Percentiles rank a stretch among this genome's conserved stretches.
Evolutionary conservation across 1,140 invertebrate genomes (phyloP).

Genomic region (Anastrepha obliqua): DNA sequence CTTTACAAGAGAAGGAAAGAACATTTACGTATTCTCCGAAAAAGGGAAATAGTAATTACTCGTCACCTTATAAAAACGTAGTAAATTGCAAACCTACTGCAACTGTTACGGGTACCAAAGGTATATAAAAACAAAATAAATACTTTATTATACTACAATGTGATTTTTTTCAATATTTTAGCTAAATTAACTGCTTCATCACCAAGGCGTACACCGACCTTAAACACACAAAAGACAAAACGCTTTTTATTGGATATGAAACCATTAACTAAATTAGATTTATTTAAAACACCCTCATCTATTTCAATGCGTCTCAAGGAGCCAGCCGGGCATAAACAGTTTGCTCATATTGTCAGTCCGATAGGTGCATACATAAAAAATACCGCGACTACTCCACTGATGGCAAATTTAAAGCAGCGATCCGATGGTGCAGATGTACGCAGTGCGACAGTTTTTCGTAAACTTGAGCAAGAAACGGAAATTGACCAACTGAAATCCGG

Average conservation of each 20-base stretch:
- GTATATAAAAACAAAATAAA: background rate
- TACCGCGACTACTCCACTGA: constrained; percentile 67
- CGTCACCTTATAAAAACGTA: background rate
- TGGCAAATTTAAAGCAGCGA: constrained; percentile 63
- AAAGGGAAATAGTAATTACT: background rate
- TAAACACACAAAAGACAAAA: constrained; percentile 27
- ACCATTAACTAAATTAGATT: constrained; percentile 59
- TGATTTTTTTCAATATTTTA: background rate
- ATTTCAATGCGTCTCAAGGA: constrained; percentile 61
- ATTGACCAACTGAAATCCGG: constrained; percentile 57
- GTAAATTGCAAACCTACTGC: constrained; percentile 1
- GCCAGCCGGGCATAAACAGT: constrained; percentile 61
- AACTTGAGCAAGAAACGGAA: constrained; percentile 65
- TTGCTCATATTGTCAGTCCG: constrained; percentile 72
- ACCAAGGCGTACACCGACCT: background rate
- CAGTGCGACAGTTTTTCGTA: constrained; percentile 58
- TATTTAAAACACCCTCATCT: constrained; percentile 61
- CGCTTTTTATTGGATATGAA: constrained; percentile 50
- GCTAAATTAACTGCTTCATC: constrained; percentile 43
- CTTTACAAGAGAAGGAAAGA: constrained; percentile 59
- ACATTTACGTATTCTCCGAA: constrained; percentile 64
- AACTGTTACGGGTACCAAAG: constrained; percentile 24
- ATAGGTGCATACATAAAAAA: constrained; percentile 73
- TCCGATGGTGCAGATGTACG: constrained; percentile 57
- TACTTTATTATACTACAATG: background rate